Conservation (phyloP, 2,888 invertebrate species). For the Drosophila affinis region DNA sequence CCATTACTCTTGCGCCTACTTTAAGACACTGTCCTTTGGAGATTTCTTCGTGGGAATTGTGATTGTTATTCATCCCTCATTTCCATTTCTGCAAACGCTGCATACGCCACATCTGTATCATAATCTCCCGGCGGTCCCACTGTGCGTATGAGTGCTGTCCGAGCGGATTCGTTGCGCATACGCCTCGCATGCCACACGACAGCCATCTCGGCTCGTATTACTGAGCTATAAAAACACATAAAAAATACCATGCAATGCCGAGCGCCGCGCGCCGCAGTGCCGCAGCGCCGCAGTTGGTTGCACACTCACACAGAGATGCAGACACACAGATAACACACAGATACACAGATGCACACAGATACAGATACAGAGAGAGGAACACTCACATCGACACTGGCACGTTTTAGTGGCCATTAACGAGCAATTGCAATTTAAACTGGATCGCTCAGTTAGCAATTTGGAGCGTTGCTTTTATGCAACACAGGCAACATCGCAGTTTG, state of each 20-base stretch:
- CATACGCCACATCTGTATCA: background rate
- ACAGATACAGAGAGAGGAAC: constrained; percentile 1
- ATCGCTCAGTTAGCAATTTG: constrained; percentile 81
- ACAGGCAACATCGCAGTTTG: constrained; percentile 39
- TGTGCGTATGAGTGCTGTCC: constrained; percentile 68
- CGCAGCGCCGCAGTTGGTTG: constrained; percentile 14
- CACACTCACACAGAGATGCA: constrained; percentile 22
- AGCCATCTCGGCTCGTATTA: constrained; percentile 57
- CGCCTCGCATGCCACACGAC: constrained; percentile 70
- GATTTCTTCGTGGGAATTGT: background rate
- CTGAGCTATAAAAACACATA: constrained; percentile 51
- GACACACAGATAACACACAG: no score
- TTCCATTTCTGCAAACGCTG: background rate
- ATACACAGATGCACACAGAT: background rate
- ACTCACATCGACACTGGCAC: constrained; percentile 69
- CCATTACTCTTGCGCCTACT: background rate
- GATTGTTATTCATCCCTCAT: background rate
- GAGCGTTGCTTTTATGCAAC: constrained; percentile 81
- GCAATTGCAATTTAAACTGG: constrained; percentile 83
- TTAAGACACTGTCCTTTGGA: background rate
- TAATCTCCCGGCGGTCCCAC: constrained; percentile 38
- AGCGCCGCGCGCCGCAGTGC: constrained; percentile 5
- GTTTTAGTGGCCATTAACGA: constrained; percentile 83
- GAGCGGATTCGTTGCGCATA: constrained; percentile 63
- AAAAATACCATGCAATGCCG: constrained; percentile 39